Base-by-base conservation (phyloP, 2,797 vertebrate genomes). In the Cheirogaleus major region DNA sequence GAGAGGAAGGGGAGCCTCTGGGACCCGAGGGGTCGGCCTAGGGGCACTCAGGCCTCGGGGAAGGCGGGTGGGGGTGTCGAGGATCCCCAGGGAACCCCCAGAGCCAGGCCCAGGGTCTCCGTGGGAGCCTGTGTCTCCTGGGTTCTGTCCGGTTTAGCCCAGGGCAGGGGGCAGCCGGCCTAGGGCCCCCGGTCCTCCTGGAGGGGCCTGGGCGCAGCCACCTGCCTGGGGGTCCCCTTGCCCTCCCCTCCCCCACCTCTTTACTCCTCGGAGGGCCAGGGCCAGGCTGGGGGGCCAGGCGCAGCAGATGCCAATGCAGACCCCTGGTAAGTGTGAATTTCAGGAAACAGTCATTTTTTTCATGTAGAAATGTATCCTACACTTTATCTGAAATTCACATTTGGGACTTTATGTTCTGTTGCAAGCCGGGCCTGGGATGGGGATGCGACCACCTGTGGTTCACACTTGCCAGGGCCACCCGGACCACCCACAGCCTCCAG, bases 241-340 rank as follows among this genome's bases (percentile, higher is more conserved):
- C 17, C 63, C 32, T 38, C 65, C 18, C n/a, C 65, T 69, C 18
- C n/a, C n/a, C 18, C 9, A 38, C 65, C 10, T 32, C 57, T 43
- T 7, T 13, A 27, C 23, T 35, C 45, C 35, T 59, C 59, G 45
- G 2, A 9, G 12, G 7, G 27, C 84, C 84, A 1, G 13, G 38
- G 52, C 1, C 57, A 43, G 23, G 18, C 30, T 1, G 1, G 5
- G 41, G 50, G 13, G 0, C 57, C 0, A 18, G 25, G 15, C 27
- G 35, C 14, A 55, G 25, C 23, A 43, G 41, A 61, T 4, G 17
- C 18, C 43, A 41, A 52, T 15, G 17, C 63, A 85, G n/a, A 35
- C 43, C 25, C 73, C 65, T 9, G 4, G 27, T 59, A 72, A 61
- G 59, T 6, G 75, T 17, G 72, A 83, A 35, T 59, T 76, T 57